These are phyloP conservation scores for Alviniconcha strummeri DNA, from an alignment of 2,888 invertebrate species.

Conservation along the genomic window DNA sequence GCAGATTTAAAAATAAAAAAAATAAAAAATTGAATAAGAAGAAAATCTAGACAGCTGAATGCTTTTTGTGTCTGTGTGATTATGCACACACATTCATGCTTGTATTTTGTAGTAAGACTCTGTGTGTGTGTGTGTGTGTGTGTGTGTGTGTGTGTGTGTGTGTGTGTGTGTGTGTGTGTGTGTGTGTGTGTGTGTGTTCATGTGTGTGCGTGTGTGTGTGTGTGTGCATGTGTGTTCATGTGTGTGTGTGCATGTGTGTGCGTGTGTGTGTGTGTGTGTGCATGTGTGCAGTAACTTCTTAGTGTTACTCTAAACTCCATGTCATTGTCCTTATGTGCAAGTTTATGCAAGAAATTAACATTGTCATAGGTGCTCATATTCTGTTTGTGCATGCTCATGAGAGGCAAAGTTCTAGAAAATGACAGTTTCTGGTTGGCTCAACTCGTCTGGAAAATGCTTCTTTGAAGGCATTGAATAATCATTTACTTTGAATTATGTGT, in stretches of 20 bases:
- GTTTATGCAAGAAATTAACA: background rate
- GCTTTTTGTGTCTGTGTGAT: too few species aligned
- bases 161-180: background rate
- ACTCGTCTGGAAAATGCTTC: too few species aligned
- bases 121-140: background rate
- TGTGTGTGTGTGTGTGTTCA: too few species aligned
- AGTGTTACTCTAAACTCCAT: background rate
- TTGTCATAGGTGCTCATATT: background rate
- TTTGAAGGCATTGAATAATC: background rate
- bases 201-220: background rate
- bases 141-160: background rate
- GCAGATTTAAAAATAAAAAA: too few species aligned
- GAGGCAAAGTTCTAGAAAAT: background rate
- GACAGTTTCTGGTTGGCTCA: too few species aligned
- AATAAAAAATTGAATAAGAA: too few species aligned
- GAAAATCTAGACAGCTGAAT: too few species aligned
- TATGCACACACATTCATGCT: too few species aligned
- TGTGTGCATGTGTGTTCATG: conserved; percentile 23
- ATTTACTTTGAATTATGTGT: background rate
- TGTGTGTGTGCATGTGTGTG: conserved; percentile 20
- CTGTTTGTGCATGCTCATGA: background rate
- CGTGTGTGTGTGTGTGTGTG: conserved; percentile 7
- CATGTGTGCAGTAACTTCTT: background rate
- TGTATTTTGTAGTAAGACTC: background rate
- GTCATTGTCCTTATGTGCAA: background rate